A percentile compares a stretch with the other conserved stretches of the same genome.
Evolutionary conservation across 2,888 invertebrate genomes (phyloP).

Genomic region (Fabriciana adippe): DNA sequence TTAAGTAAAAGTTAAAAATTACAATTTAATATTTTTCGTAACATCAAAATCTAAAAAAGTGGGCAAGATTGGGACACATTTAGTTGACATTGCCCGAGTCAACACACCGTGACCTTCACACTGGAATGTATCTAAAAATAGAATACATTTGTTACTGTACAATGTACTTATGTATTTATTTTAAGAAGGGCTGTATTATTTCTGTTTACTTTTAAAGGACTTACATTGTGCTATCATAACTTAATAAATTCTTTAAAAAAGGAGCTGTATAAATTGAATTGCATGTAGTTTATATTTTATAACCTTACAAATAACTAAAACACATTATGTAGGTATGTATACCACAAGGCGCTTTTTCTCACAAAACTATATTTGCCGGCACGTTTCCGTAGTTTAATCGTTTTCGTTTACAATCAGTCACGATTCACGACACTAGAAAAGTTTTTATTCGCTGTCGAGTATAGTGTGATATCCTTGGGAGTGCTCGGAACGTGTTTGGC

Average conservation of each 20-base stretch:
- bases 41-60: conserved; percentile 18
- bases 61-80: conserved; percentile 31
- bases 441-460: conserved; percentile 13
- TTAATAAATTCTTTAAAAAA: not conserved
- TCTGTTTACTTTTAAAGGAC: not conserved
- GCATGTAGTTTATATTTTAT: too few relatives aligned
- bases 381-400: too few relatives aligned
- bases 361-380: too few relatives aligned
- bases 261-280: too few relatives aligned
- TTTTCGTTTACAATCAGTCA: conserved; percentile 1
- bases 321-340: too few relatives aligned
- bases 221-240: not conserved
- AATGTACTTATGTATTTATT: conserved; percentile 33
- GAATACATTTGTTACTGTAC: conserved; percentile 35
- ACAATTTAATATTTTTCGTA: not conserved
- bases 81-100: conserved; percentile 46
- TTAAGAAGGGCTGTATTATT: conserved; percentile 9
- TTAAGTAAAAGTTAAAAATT: too few relatives aligned
- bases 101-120: conserved; percentile 46
- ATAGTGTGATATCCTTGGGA: conserved; percentile 11
- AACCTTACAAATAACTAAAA: too few relatives aligned
- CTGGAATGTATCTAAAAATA: conserved; percentile 45
- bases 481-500: conserved; percentile 41
- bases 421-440: conserved; percentile 30
- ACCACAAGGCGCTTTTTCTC: too few relatives aligned